Base-by-base conservation (phyloP, 1,140 invertebrate species). In the Conus ventricosus region DNA sequence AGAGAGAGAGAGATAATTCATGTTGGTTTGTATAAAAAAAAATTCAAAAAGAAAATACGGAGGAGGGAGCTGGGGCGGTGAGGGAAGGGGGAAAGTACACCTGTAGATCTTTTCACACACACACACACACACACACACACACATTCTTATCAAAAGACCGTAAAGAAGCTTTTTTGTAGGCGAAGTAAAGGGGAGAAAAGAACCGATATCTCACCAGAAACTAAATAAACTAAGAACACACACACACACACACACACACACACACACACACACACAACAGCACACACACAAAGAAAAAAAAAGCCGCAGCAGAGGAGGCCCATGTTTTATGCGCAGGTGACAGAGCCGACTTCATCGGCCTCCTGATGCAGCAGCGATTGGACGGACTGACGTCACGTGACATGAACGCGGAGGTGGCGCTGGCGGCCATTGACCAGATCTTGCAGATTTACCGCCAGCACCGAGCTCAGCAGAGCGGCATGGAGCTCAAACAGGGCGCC, bases 341-440 rank as follows among this genome's bases (percentile, higher is more conserved):
- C 54, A 63, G 83, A 76, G 17, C 85, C 57, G 89, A 80, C 71
- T 87, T 84, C 71, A 80, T 88, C 76, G 63, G 86, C 23, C 55
- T 83, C 57, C 82, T 89, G 39, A 76, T 85, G 53, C 80, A 84
- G 25, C 89, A 87, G 71, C 63, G 82, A 67, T 25, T 88, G 80
- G 89, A 89, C 76, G 60, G 67, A 10, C 55, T 89, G 63, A 57
- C 60, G 39, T 78, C 87, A 67, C 75, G 82, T 84, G 83, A 85
- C 80, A 51, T 87, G n/a, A 82, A 84, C 51, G 84, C 88, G 63
- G 81, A 84, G 7, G 60, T 76, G 25, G 81, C 81, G 5, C 71
- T 89, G 85, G 67, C 39, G 25, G 86, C 85, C 27, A 87, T 87
- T 75, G 81, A 81, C 15, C 80, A 89, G 67, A 87, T 87, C 55